Evolutionary conservation across 2,797 vertebrate genomes (phyloP).

Genomic region (Epinephelus awoara): DNA sequence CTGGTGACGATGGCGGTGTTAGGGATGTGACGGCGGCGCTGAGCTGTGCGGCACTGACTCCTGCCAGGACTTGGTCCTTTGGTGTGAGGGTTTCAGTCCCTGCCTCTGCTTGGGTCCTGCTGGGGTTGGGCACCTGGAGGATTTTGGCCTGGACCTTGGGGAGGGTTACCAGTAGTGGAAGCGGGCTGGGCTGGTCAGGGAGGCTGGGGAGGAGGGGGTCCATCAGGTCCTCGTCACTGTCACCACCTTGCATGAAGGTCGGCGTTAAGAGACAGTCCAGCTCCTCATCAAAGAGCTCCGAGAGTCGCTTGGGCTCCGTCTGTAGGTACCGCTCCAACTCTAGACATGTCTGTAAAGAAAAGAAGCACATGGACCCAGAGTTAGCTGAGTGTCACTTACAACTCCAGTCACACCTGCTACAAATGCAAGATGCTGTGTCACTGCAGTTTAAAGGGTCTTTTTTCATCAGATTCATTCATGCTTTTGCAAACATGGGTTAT

Average conservation of each 20-base stretch:
- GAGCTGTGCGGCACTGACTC: slow-evolving; percentile 91
- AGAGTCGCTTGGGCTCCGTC: slow-evolving; percentile 93
- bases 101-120: slow-evolving; percentile 58
- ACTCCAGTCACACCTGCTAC: not conserved
- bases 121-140: slow-evolving; percentile 78
- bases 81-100: slow-evolving; percentile 57
- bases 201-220: slow-evolving; percentile 89
- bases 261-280: slow-evolving; percentile 92
- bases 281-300: slow-evolving; percentile 93
- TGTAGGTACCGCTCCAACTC: slow-evolving; percentile 96
- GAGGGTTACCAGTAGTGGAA: slow-evolving; percentile 88
- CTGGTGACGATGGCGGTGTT: slow-evolving; percentile 95
- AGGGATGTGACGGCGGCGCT: slow-evolving; percentile 95
- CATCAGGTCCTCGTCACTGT: slow-evolving; percentile 88
- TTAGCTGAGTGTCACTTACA: slow-evolving; percentile 18
- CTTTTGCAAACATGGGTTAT: not conserved
- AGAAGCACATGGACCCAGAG: slow-evolving; percentile 1
- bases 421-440: not conserved
- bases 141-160: slow-evolving; percentile 89
- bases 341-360: slow-evolving; percentile 91
- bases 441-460: not conserved
- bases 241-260: slow-evolving; percentile 87
- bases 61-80: slow-evolving; percentile 83
- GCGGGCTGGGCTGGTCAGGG: slow-evolving; percentile 85
- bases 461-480: not conserved